Evolutionary conservation across 2,888 invertebrate species (phyloP).

Genomic region (Folsomia manolachei): DNA sequence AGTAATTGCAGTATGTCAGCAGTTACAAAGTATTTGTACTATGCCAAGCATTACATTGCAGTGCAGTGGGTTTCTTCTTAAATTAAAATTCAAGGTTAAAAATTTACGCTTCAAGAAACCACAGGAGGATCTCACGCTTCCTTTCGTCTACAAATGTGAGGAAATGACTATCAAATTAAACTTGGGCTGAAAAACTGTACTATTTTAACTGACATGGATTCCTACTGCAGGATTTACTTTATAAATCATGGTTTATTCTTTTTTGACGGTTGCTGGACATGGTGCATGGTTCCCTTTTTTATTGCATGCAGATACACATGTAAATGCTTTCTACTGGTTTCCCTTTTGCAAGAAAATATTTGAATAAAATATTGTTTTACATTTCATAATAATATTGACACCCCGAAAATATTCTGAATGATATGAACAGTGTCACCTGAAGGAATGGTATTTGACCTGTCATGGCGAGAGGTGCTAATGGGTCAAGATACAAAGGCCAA

Average conservation of each 20-base stretch:
- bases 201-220: too few relatives aligned
- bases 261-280: too few relatives aligned
- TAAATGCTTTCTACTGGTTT: too few relatives aligned
- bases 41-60: neutral
- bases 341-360: too few relatives aligned
- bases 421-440: constrained; percentile 34
- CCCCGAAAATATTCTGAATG: too few relatives aligned
- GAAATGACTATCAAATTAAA: neutral
- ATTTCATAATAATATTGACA: too few relatives aligned
- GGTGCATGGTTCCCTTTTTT: too few relatives aligned
- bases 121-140: neutral
- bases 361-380: too few relatives aligned
- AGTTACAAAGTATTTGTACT: neutral
- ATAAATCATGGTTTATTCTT: too few relatives aligned
- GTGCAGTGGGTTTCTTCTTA: neutral
- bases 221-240: too few relatives aligned
- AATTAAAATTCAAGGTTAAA: neutral
- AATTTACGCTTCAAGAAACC: neutral
- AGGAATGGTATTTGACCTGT: constrained; percentile 46
- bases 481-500: constrained; percentile 33
- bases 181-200: neutral
- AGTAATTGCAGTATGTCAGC: too few relatives aligned
- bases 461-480: constrained; percentile 48
- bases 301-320: too few relatives aligned
- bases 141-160: neutral